Percentiles rank a stretch among this genome's conserved stretches.
Conservation (phyloP, 2,113 vertebrate species). For the Leucosticte australis region DNA sequence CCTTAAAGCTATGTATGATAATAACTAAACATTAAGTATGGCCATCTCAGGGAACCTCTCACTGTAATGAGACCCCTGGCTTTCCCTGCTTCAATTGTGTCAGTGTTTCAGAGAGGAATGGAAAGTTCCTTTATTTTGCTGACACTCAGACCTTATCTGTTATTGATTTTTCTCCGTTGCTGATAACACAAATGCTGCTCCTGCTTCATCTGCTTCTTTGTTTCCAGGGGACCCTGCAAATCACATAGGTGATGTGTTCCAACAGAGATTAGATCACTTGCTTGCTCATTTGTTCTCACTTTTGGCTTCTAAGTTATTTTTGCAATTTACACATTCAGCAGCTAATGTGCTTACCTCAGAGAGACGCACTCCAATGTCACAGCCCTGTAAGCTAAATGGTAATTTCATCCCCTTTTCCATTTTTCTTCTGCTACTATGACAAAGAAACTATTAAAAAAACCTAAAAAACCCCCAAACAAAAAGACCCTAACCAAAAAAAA, state of each 20-base stretch:
- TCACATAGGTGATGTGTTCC: not conserved
- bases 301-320: constrained; percentile 41
- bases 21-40: not conserved
- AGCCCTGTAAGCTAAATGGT: not conserved
- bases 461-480: no score
- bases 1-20: not conserved
- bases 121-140: constrained; percentile 43
- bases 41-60: not conserved
- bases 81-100: not conserved
- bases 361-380: not conserved
- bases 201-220: constrained; percentile 32
- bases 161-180: constrained; percentile 63
- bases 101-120: not conserved
- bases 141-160: constrained; percentile 32
- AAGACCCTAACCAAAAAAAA: no score
- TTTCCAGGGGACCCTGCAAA: constrained; percentile 35
- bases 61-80: not conserved
- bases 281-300: constrained; percentile 46
- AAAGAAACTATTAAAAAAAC: not conserved
- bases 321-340: constrained; percentile 42
- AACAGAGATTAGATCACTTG: constrained; percentile 29
- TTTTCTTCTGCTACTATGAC: not conserved
- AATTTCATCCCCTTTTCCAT: not conserved
- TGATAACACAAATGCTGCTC: constrained; percentile 40
- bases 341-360: constrained; percentile 26